Percentiles rank a stretch among this genome's conserved stretches.
phyloP scores from a whole-genome alignment of 2,888 invertebrate genomes.

The Thymelicus sylvestris region DNA sequence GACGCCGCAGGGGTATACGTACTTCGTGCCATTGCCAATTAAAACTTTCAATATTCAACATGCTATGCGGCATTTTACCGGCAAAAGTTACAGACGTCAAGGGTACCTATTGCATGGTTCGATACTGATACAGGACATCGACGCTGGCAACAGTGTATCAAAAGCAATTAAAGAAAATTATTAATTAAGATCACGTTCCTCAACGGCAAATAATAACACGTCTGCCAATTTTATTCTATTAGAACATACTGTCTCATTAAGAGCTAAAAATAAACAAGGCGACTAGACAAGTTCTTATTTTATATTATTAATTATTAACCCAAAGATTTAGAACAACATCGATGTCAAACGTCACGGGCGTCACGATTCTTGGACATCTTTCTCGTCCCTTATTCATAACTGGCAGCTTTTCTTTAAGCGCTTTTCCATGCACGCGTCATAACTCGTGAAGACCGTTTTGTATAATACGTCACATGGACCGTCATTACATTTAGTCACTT shows the following conservation, averaged over 20 bases:
- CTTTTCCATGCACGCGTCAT: conserved; percentile 41
- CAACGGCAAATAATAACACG: conserved; percentile 2
- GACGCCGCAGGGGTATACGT: conserved; percentile 53
- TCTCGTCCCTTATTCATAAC: conserved; percentile 52
- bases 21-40: conserved; percentile 49
- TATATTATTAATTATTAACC: background rate
- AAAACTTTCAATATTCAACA: conserved; percentile 24
- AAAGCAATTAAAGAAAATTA: background rate
- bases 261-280: background rate
- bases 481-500: conserved; percentile 51
- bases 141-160: background rate
- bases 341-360: conserved; percentile 19
- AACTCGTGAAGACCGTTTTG: conserved; percentile 45
- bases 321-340: conserved; percentile 1
- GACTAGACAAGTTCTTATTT: background rate
- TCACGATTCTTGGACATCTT: conserved; percentile 16
- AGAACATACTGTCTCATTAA: conserved; percentile 1
- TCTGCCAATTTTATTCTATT: conserved; percentile 3
- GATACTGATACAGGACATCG: too few species aligned
- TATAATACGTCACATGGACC: conserved; percentile 60
- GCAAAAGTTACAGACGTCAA: background rate
- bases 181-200: background rate
- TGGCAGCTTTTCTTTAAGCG: conserved; percentile 53
- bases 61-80: background rate
- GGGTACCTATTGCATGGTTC: too few species aligned